phyloP scores from a whole-genome alignment of 2,113 vertebrate genomes.

The Onychostoma macrolepis region DNA sequence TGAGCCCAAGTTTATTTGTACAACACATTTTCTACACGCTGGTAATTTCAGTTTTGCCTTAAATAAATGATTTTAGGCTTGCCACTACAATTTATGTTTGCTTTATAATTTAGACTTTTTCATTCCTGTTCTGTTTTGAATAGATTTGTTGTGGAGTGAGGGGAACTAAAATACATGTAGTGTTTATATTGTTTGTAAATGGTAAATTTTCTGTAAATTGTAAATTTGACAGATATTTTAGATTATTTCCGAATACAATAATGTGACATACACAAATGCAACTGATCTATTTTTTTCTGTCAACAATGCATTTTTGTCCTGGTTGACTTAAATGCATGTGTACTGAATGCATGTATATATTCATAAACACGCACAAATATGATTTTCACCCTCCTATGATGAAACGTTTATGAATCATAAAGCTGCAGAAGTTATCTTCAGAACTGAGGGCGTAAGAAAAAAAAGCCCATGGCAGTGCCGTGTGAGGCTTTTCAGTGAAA shows the following conservation, averaged over 20 bases:
- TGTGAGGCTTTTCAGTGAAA: conserved; percentile 8
- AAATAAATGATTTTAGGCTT: background rate
- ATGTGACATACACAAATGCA: background rate
- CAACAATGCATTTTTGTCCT: background rate
- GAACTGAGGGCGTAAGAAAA: background rate
- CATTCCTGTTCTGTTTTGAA: background rate
- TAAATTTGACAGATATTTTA: background rate
- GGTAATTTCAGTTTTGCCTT: background rate
- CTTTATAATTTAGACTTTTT: background rate
- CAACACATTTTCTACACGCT: background rate
- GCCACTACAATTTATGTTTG: background rate
- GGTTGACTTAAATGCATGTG: background rate
- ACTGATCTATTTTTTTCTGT: background rate
- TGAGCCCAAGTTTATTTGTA: background rate
- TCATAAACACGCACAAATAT: background rate
- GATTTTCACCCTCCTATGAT: background rate
- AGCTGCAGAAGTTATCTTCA: conserved; percentile 1
- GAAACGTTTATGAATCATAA: background rate
- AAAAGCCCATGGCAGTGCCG: background rate
- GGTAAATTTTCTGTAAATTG: too few species aligned
- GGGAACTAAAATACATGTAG: background rate
- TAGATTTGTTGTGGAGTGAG: background rate
- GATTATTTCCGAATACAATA: background rate
- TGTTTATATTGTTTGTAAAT: background rate
- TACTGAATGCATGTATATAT: background rate